Conservation (phyloP, 2,797 vertebrate genomes). For the Agapornis canus region DNA sequence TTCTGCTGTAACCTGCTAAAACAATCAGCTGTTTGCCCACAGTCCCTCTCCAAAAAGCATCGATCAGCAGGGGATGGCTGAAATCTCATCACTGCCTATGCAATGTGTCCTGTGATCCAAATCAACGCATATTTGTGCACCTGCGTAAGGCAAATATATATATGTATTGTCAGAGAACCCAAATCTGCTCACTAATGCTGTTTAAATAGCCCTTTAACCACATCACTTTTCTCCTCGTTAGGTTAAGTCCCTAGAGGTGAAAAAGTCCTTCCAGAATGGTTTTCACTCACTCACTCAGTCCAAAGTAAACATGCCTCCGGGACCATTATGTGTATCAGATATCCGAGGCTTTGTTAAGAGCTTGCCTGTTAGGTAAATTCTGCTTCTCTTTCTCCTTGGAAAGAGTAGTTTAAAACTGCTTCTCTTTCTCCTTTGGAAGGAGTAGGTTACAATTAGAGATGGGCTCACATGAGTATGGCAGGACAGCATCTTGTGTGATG, state of each 20-base stretch:
- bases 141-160: slow-evolving; percentile 47
- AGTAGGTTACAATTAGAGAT: slow-evolving; percentile 21
- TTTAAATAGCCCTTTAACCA: slow-evolving; percentile 67
- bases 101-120: neutral
- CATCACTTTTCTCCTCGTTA: slow-evolving; percentile 70
- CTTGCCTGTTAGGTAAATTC: slow-evolving; percentile 54
- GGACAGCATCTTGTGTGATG: neutral
- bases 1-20: neutral
- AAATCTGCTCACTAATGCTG: slow-evolving; percentile 47
- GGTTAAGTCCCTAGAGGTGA: slow-evolving; percentile 59
- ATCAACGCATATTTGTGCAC: slow-evolving; percentile 36
- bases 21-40: neutral
- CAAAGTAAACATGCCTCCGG: slow-evolving; percentile 72
- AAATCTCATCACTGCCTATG: neutral
- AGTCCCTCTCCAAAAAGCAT: neutral
- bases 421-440: neutral
- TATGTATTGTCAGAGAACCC: neutral
- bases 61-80: neutral
- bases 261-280: slow-evolving; percentile 67
- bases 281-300: slow-evolving; percentile 67
- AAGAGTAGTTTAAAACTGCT: neutral
- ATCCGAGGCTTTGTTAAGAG: slow-evolving; percentile 63
- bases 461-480: neutral
- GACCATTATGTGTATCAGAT: slow-evolving; percentile 71
- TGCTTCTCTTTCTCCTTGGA: neutral